Percentiles rank a stretch among this genome's conserved stretches.
phyloP scores from a whole-genome alignment of 2,113 vertebrate species.

The Mustelus asterias region DNA sequence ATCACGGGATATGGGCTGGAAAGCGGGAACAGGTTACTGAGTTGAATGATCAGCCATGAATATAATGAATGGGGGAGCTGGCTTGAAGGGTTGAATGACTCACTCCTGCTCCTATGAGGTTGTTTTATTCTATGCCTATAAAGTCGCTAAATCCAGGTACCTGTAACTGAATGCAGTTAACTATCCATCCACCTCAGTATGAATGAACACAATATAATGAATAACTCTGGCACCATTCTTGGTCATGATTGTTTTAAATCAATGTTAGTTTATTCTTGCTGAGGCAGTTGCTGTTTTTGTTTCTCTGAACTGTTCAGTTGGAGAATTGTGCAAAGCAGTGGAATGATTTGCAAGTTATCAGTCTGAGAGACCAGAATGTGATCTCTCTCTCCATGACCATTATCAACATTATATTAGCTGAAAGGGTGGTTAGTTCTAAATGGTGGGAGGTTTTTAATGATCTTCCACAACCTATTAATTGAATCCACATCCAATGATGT shows the following conservation, averaged over 20 bases:
- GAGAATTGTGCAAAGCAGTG: neutral
- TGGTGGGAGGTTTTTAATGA: neutral
- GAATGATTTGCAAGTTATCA: neutral
- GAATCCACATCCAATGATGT: no score
- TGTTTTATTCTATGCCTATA: neutral
- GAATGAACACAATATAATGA: neutral
- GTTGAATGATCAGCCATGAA: no score
- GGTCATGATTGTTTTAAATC: neutral
- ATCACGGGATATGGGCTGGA: no score
- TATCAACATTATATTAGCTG: neutral
- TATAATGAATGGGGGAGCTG: no score
- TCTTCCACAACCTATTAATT: neutral
- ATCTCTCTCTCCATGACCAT: neutral
- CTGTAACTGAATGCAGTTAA: neutral
- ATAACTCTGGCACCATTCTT: neutral
- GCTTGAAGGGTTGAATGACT: no score
- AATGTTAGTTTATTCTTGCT: neutral
- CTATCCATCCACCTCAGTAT: neutral
- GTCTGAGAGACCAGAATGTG: neutral
- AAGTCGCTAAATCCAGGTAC: no score
- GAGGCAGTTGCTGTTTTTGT: neutral
- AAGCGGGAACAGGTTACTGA: no score
- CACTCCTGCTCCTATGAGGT: no score
- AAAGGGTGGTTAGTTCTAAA: neutral
- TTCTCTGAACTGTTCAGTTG: neutral